Conservation (phyloP, 2,113 vertebrate genomes). For the Sinocyclocheilus grahami region DNA sequence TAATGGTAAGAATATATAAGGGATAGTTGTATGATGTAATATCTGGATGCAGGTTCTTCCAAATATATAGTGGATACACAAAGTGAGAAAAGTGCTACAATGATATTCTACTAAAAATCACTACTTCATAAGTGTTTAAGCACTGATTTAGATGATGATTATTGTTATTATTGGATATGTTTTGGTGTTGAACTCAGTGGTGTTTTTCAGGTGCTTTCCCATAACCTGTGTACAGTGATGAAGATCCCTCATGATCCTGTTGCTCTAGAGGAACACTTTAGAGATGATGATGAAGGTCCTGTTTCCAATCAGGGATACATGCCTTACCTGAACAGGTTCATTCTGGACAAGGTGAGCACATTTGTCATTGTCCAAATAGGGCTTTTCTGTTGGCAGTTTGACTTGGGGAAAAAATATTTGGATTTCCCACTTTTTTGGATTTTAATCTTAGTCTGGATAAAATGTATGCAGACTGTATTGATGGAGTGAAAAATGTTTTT, state of each 20-base stretch:
- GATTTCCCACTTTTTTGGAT: too few relatives aligned
- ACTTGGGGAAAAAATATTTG: too few relatives aligned
- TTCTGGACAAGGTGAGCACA: constrained; percentile 90
- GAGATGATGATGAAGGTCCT: constrained; percentile 72
- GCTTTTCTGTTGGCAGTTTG: neutral
- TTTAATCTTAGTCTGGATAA: neutral
- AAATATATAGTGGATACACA: too few relatives aligned
- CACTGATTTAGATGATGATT: neutral
- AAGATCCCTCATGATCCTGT: constrained; percentile 94
- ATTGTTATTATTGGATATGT: neutral
- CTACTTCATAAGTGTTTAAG: neutral
- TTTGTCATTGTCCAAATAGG: neutral
- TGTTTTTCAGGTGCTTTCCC: constrained; percentile 88
- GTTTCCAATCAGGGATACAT: constrained; percentile 99
- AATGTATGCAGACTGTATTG: neutral
- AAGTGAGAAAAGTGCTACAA: neutral
- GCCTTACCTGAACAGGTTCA: constrained; percentile 97
- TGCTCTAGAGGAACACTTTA: constrained; percentile 91
- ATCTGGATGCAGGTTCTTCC: neutral
- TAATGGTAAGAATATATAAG: neutral
- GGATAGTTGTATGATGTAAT: neutral
- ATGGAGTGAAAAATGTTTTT: neutral
- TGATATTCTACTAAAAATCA: neutral
- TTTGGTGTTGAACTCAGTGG: neutral
- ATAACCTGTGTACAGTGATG: constrained; percentile 93